phyloP scores from a whole-genome alignment of 1,140 invertebrate genomes.

The Drosophila neocordata region DNA sequence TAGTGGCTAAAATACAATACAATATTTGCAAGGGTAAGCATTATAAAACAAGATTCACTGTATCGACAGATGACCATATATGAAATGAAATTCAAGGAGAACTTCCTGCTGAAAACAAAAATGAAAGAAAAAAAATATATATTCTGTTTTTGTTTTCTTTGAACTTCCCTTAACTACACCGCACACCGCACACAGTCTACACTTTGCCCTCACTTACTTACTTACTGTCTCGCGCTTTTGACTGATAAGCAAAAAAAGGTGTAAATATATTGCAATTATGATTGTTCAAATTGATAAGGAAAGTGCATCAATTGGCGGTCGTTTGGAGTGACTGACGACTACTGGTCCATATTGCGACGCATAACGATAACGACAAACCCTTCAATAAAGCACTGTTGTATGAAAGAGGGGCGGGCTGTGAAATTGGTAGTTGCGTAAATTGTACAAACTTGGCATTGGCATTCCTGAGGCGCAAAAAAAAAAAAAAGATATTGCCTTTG shows the following conservation, averaged over 20 bases:
- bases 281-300: conserved; percentile 10
- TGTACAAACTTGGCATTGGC: conserved; percentile 38
- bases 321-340: conserved; percentile 2
- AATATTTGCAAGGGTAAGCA: not conserved
- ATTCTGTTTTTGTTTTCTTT: not conserved
- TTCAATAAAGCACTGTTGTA: not conserved
- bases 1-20: too few species aligned
- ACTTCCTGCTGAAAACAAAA: conserved; percentile 19
- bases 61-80: not conserved
- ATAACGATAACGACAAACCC: conserved; percentile 6
- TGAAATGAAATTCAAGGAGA: conserved; percentile 3
- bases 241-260: conserved; percentile 53
- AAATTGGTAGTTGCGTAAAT: not conserved
- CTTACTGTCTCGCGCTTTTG: not conserved
- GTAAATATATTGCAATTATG: conserved; percentile 41
- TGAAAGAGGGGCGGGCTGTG: not conserved
- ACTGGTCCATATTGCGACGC: conserved; percentile 20
- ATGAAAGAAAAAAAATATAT: too few species aligned
- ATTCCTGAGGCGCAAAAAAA: conserved; percentile 33
- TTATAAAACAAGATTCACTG: not conserved
- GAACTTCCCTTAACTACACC: too few species aligned
- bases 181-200: too few species aligned
- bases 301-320: conserved; percentile 15
- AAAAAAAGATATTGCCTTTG: not conserved
- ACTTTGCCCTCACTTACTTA: not conserved